Percentiles rank a stretch among this genome's conserved stretches.
Evolutionary conservation across 2,797 vertebrate species (phyloP).

Genomic region (Sebastes minor): DNA sequence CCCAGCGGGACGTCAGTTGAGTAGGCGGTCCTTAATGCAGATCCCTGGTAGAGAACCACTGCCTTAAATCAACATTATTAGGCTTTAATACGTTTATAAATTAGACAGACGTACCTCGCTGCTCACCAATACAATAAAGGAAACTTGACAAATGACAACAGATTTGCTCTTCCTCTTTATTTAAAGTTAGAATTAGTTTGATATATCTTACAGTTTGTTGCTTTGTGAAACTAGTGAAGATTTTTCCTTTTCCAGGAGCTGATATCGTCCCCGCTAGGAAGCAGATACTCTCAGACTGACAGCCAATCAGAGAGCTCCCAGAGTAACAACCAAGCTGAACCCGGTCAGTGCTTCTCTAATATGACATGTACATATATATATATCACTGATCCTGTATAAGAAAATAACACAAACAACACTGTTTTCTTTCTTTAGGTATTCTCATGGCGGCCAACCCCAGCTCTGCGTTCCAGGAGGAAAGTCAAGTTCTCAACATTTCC

Average conservation of each 20-base stretch:
- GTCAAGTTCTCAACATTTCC: conserved; percentile 72
- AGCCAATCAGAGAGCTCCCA: conserved; percentile 69
- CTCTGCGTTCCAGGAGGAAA: conserved; percentile 67
- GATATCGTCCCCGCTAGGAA: conserved; percentile 78
- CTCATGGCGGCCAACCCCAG: conserved; percentile 35
- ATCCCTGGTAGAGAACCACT: too few relatives aligned
- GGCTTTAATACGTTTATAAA: not conserved
- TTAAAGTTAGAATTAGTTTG: not conserved
- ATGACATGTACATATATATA: rapidly evolving
- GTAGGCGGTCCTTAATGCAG: too few relatives aligned
- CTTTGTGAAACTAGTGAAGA: not conserved
- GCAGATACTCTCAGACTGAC: conserved; percentile 75
- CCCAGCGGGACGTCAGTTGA: too few relatives aligned
- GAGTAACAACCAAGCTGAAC: conserved; percentile 58
- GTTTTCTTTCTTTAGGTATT: conserved; percentile 41
- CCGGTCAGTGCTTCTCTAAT: conserved; percentile 45
- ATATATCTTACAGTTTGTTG: not conserved
- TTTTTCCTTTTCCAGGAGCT: conserved; percentile 80
- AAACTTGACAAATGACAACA: not conserved
- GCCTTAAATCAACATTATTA: not conserved
- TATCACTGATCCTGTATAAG: not conserved
- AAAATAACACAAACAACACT: not conserved
- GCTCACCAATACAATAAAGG: not conserved
- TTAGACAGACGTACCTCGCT: not conserved
- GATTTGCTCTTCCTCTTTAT: not conserved